phyloP scores from a whole-genome alignment of 2,113 vertebrate species.

The Protomyctophum bolini region DNA sequence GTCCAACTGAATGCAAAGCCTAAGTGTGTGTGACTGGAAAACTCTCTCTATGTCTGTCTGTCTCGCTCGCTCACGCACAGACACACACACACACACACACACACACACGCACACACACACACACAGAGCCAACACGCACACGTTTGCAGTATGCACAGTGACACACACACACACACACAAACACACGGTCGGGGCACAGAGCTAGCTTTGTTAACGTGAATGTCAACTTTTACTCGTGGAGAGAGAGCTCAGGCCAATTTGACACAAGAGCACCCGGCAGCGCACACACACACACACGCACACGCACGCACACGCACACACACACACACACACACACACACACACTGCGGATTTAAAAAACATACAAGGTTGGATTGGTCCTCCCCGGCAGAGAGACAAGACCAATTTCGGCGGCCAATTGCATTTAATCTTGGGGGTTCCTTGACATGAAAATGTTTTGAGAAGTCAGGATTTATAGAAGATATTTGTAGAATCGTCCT shows the following conservation, averaged over 20 bases:
- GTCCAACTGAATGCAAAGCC: conserved; percentile 43
- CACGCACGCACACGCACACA: conserved; percentile 7
- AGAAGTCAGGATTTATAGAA: no score
- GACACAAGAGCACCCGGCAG: conserved; percentile 40
- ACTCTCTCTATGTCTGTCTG: conserved; percentile 31
- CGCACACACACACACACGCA: conserved; percentile 31
- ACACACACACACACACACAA: conserved; percentile 15
- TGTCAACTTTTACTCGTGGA: conserved; percentile 51
- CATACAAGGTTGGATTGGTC: no score
- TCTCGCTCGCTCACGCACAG: conserved; percentile 18
- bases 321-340: not conserved
- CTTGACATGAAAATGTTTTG: no score
- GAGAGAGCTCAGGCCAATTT: conserved; percentile 31
- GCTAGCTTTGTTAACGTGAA: conserved; percentile 56
- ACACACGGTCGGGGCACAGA: conserved; percentile 47
- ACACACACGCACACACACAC: conserved; percentile 15
- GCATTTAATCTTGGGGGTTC: no score
- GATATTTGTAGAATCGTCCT: no score
- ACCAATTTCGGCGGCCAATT: no score
- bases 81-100: conserved; percentile 20
- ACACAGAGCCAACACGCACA: not conserved
- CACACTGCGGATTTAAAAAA: not conserved
- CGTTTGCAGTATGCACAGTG: no score
- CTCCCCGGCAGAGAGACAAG: no score
- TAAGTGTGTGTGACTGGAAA: conserved; percentile 52